phyloP scores from a whole-genome alignment of 2,797 vertebrate species.

The Varecia variegata region DNA sequence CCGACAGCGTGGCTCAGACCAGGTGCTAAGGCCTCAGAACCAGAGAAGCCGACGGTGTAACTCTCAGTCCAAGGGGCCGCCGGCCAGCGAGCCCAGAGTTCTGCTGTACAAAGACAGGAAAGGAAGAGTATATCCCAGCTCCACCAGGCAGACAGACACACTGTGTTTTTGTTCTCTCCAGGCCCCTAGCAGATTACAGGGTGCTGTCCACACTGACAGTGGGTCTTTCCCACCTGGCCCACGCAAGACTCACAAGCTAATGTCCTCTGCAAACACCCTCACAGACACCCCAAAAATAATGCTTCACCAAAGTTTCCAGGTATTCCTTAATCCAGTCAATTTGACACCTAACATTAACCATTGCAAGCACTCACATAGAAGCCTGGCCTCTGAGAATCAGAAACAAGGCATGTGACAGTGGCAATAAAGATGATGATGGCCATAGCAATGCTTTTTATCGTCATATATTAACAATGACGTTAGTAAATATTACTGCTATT shows the following conservation, averaged over 20 bases:
- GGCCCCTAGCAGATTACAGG: neutral
- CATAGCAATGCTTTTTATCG: neutral
- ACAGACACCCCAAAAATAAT: neutral
- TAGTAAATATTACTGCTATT: rapidly evolving
- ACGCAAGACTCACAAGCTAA: neutral
- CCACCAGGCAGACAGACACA: neutral
- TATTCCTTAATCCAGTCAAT: neutral
- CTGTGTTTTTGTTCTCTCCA: neutral
- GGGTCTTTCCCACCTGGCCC: neutral
- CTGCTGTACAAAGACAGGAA: neutral
- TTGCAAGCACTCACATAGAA: neutral
- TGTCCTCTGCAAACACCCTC: neutral
- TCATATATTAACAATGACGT: rapidly evolving
- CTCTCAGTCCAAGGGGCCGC: neutral
- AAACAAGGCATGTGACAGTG: neutral
- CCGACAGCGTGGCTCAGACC: neutral
- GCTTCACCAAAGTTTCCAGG: neutral
- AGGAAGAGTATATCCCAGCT: neutral
- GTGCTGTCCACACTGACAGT: neutral
- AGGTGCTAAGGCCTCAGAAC: neutral
- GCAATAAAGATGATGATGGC: rapidly evolving
- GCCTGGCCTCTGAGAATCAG: neutral
- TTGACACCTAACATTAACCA: neutral
- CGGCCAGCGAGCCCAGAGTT: neutral
- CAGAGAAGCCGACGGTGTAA: neutral